Evolutionary conservation across 2,888 invertebrate species (phyloP), one percentile per base, ranked within the genome.

Genomic region (Ellobium chinense): DNA sequence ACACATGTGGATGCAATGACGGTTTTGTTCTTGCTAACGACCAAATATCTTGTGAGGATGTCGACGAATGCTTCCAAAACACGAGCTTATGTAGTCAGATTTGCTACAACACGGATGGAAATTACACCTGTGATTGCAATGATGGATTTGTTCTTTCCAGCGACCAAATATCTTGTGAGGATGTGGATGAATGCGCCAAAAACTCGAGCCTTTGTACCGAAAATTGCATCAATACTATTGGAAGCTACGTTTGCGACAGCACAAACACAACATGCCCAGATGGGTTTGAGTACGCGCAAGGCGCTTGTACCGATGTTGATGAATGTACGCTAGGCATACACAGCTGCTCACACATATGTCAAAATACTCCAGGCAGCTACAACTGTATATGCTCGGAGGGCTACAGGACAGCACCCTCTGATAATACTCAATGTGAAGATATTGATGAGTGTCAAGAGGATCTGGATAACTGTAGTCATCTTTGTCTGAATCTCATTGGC

Each of bases 81-180:
- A 75, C 70, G 46, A 77, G 75, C 1, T 78, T 80, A 0, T 87
- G 87, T 82, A 80, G 83, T 24, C 84, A 87, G 31, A 56, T 66
- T 9, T 87, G 87, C 87, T 86, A 88, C 36, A 94, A 94, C 85
- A 87, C 87, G 24, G 84, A 88, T 21, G 93, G 94, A 21, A 87
- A 92, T 54, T 94, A 89, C 83, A 80, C 78, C 24, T 89, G 88
- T 84, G 66, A 82, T 1, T 89, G 89, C 84, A 68, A 73, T 34
- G 79, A 78, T 46, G 92, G 92, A 3, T 91, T 86, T 80, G 74
- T 87, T 46, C 85, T 91, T 18, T 69, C 27, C 31, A 39, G 9
- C 18, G 74, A 75, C 54, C 29, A 39, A 18, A 12, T 29, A 29
- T 29, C 74, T 0, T 80, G 80, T 31, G 31, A 56, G n/a, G 12